phyloP scores from a whole-genome alignment of 1,140 invertebrate species.

The Bombus terrestris region DNA sequence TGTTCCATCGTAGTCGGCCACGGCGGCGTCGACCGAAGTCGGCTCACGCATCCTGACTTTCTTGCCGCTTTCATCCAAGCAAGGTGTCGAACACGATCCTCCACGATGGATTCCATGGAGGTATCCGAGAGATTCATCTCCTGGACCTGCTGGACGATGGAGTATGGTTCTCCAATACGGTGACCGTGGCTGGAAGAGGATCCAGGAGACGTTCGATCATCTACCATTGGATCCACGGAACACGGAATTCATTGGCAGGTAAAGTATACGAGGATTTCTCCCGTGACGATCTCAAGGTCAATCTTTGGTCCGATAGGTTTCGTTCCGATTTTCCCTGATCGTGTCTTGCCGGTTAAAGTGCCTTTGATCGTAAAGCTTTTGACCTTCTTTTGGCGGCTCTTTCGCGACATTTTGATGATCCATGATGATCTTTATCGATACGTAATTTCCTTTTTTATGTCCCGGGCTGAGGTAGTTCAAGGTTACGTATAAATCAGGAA shows the following conservation, averaged over 20 bases:
- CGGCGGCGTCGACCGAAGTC: slow-evolving; percentile 22
- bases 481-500: slow-evolving; percentile 14
- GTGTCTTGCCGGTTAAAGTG: too few relatives aligned
- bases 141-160: background rate
- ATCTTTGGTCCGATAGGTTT: background rate
- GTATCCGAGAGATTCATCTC: background rate
- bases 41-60: slow-evolving; percentile 9
- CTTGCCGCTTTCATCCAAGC: background rate
- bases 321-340: background rate
- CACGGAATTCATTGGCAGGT: slow-evolving; percentile 2
- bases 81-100: background rate
- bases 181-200: background rate
- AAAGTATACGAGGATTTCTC: slow-evolving; percentile 14
- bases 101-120: background rate
- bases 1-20: slow-evolving; percentile 25
- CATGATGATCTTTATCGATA: too few relatives aligned
- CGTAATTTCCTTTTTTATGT: background rate
- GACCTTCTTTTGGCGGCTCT: background rate
- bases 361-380: background rate
- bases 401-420: background rate
- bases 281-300: slow-evolving; percentile 18
- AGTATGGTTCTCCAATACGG: background rate
- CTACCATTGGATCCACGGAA: background rate
- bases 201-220: background rate
- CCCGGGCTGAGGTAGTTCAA: slow-evolving; percentile 3